A percentile compares a stretch with the other conserved stretches of the same genome.
Evolutionary conservation across 2,797 vertebrate genomes (phyloP).

Genomic region (Cynopterus sphinx): DNA sequence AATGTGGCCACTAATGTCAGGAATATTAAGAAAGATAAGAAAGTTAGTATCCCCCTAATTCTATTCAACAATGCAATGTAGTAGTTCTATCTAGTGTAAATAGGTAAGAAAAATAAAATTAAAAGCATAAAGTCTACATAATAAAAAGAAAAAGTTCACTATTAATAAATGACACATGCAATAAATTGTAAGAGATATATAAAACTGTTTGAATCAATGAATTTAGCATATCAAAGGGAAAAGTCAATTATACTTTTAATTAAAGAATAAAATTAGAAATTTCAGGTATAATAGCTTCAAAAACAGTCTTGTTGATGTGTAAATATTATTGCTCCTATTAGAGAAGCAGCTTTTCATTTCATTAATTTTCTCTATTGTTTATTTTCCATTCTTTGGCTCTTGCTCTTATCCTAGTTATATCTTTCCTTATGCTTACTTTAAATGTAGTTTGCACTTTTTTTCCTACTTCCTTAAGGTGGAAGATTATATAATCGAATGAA

Average conservation of each 20-base stretch:
- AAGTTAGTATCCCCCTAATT: not conserved
- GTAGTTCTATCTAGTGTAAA: not conserved
- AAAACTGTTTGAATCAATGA: not conserved
- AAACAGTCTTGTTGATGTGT: not conserved
- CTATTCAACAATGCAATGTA: not conserved
- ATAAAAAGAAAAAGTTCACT: not conserved
- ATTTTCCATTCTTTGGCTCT: not conserved
- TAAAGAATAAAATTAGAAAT: not conserved
- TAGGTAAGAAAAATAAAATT: not conserved
- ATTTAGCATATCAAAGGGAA: not conserved
- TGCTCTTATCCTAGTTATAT: not conserved
- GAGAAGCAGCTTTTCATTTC: not conserved
- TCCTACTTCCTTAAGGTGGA: not conserved
- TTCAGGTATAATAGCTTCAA: not conserved
- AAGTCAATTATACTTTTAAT: not conserved
- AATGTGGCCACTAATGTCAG: not conserved
- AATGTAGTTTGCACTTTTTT: not conserved
- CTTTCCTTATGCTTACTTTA: not conserved
- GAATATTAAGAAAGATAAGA: not conserved
- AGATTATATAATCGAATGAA: not conserved
- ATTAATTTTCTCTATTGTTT: not conserved
- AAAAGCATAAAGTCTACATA: not conserved
- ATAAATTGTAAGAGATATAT: not conserved
- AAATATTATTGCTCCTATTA: not conserved
- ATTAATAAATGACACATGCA: not conserved